Base-by-base conservation (phyloP, 2,113 vertebrate genomes). In the Oostethus manadensis region DNA sequence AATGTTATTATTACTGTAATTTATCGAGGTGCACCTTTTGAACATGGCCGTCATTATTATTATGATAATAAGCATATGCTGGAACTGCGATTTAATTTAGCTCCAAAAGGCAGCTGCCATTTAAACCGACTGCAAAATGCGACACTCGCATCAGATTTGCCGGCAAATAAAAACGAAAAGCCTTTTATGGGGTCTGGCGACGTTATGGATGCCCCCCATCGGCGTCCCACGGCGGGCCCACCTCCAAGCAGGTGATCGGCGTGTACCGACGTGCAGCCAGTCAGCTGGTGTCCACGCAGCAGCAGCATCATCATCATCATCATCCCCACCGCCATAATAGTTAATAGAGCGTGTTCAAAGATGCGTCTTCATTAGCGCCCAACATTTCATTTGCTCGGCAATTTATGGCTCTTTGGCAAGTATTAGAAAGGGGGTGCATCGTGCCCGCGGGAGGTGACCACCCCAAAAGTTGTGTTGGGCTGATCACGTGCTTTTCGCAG, bases 401-500 rank as follows among this genome's bases (percentile, higher is more conserved):
- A 98, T 98, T 98, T 95, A 97, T 94, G 93, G 93, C 95, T 97
- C 93, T 98, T 97, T 97, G 95, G 94, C 95, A 98, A 98, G 97
- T 99, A 98, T 95, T 94, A 93, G 92, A 93, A 21, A 21, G 20
- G 93, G 93, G 94, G 93, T 98, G 96, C 97, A 99, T n/a, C n/a
- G n/a, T n/a, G n/a, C 93, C 95, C 93, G 95, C 94, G 94, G 97
- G 97, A 94, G 94, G 92, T 92, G 91, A 92, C 91, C 93, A 97
- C 94, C 96, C 94, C 93, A 91, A 96, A 90, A 94, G 90, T 92
- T 90, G 87, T 84, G 93, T 90, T 91, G 96, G 87, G 95, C 90
- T 97, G 93, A 95, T 94, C 94, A 92, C 91, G 86, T 91, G 93
- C 94, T 11, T 6, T 2, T 2, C 92, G 93, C 91, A 86, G 90